These are phyloP conservation scores for Heteropelma amictum DNA, from an alignment of 2,888 invertebrate genomes.

Conservation along the genomic window DNA sequence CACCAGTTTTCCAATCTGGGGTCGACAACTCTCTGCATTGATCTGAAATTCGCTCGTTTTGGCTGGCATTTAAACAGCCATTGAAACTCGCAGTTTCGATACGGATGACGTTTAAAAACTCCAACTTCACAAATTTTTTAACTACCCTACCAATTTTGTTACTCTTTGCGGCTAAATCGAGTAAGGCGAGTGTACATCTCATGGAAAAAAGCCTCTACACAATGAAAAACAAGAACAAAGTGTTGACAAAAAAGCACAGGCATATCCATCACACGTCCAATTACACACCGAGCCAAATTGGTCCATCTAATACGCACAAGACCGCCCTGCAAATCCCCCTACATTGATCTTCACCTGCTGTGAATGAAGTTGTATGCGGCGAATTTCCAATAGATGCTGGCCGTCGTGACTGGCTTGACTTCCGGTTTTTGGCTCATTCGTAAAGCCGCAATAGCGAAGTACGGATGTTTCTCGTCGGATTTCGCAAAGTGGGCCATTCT, in stretches of 20 bases:
- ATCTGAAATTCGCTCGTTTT: too few relatives aligned
- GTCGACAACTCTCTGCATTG: too few relatives aligned
- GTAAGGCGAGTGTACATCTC: too few relatives aligned
- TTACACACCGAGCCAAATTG: slow-evolving; percentile 5
- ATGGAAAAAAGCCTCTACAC: too few relatives aligned
- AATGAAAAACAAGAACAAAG: too few relatives aligned
- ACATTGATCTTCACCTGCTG: slow-evolving; percentile 57
- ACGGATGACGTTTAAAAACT: too few relatives aligned
- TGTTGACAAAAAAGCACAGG: slow-evolving; percentile 2
- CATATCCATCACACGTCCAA: slow-evolving; percentile 7
- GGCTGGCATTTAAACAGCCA: too few relatives aligned
- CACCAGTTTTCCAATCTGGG: too few relatives aligned
- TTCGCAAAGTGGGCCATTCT: slow-evolving; percentile 69
- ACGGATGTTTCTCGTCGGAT: slow-evolving; percentile 68
- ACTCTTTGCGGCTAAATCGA: too few relatives aligned
- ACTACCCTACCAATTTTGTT: too few relatives aligned
- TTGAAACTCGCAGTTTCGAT: too few relatives aligned
- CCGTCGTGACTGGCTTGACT: slow-evolving; percentile 66
- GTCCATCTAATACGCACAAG: neutral
- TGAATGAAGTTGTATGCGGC: slow-evolving; percentile 70
- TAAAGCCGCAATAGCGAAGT: slow-evolving; percentile 67
- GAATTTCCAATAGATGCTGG: slow-evolving; percentile 71
- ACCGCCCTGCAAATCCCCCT: neutral
- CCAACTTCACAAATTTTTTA: too few relatives aligned
- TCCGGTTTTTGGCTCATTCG: slow-evolving; percentile 70